These are phyloP conservation scores for Arvicanthis niloticus DNA, from an alignment of 2,113 vertebrate genomes.

Conservation along the genomic window DNA sequence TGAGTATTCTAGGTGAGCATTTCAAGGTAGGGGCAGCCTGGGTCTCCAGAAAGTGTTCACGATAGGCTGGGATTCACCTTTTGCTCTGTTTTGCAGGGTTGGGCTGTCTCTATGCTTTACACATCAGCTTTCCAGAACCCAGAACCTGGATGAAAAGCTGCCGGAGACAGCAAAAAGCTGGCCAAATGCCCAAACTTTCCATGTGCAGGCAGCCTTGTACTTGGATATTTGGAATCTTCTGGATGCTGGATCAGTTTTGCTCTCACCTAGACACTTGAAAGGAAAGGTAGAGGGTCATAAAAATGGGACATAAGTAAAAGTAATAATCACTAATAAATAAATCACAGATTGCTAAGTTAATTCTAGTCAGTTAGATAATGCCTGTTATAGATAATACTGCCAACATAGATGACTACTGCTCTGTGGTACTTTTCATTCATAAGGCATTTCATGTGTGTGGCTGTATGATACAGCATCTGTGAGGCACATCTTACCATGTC, in stretches of 20 bases:
- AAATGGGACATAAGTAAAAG: neutral
- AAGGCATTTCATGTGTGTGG: neutral
- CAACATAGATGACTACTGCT: neutral
- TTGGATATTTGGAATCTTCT: neutral
- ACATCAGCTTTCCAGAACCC: neutral
- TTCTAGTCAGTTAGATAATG: neutral
- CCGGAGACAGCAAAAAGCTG: neutral
- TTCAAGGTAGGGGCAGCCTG: neutral
- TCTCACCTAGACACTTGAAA: neutral
- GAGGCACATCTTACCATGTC: neutral
- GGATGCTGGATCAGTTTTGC: neutral
- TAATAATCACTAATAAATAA: neutral
- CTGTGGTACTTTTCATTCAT: neutral
- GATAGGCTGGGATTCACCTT: neutral
- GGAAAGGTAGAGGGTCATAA: neutral
- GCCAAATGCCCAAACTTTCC: neutral
- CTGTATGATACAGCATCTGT: neutral
- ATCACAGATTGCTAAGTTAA: neutral
- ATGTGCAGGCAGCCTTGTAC: too few relatives aligned
- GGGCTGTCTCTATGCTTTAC: neutral
- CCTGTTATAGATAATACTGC: neutral
- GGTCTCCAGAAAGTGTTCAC: neutral
- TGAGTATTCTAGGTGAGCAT: neutral
- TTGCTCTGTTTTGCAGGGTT: neutral
- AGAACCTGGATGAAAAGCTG: neutral